These are phyloP conservation scores for Dinomys branickii DNA, from an alignment of 2,113 vertebrate genomes.

Conservation along the genomic window DNA sequence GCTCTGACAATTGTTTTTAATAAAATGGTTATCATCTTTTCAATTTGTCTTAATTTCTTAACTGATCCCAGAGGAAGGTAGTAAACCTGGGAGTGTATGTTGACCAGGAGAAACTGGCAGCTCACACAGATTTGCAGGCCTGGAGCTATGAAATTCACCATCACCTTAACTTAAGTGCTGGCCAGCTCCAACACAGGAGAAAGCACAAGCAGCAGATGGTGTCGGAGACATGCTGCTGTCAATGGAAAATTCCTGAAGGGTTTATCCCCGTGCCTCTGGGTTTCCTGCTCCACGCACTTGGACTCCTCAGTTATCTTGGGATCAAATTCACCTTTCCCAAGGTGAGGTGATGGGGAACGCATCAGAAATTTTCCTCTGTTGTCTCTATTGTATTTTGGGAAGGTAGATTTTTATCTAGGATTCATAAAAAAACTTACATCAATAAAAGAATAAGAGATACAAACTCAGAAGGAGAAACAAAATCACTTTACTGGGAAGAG, in stretches of 20 bases:
- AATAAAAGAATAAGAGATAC: too few relatives aligned
- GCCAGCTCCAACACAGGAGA: conserved; percentile 70
- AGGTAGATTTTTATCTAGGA: too few relatives aligned
- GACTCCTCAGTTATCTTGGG: conserved; percentile 93
- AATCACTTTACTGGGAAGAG: too few relatives aligned
- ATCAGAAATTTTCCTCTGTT: conserved; percentile 95
- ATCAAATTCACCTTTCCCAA: conserved; percentile 93
- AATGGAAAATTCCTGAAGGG: conserved; percentile 88
- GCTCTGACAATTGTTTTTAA: conserved; percentile 92
- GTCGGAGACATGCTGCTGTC: conserved; percentile 92
- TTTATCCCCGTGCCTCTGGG: conserved; percentile 85
- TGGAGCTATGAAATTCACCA: conserved; percentile 91
- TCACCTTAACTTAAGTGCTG: conserved; percentile 89
- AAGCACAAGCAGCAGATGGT: conserved; percentile 95
- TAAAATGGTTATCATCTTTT: conserved; percentile 92
- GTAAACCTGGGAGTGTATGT: conserved; percentile 93
- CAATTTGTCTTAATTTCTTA: conserved; percentile 91
- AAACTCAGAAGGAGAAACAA: too few relatives aligned
- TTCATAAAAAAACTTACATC: too few relatives aligned
- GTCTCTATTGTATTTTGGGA: conserved; percentile 80
- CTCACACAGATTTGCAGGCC: conserved; percentile 91
- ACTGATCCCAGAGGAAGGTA: conserved; percentile 94
- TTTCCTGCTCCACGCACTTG: conserved; percentile 89
- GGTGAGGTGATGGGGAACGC: conserved; percentile 93
- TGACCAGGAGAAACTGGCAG: conserved; percentile 90